These are phyloP conservation scores for Melipona beecheii DNA, from an alignment of 2,888 invertebrate genomes.

Conservation along the genomic window DNA sequence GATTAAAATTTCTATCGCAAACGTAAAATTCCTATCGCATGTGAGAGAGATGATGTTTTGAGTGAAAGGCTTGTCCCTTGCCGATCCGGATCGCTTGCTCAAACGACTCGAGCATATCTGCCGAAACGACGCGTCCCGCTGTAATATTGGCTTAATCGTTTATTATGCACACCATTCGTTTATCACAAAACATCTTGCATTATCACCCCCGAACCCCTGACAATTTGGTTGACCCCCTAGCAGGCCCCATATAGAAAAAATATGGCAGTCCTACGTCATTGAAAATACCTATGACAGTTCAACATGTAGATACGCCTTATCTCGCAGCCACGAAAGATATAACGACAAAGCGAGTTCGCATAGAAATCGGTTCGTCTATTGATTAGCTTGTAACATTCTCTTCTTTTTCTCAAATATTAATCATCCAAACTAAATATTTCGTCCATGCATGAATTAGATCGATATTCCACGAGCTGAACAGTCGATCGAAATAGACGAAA, in stretches of 20 bases:
- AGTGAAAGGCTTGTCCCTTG: constrained; percentile 61
- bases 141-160: constrained; percentile 70
- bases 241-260: constrained; percentile 78
- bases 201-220: constrained; percentile 78
- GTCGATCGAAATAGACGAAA: not conserved
- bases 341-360: constrained; percentile 29
- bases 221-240: constrained; percentile 80
- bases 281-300: constrained; percentile 59
- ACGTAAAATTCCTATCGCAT: constrained; percentile 69
- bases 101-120: constrained; percentile 68
- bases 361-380: not conserved
- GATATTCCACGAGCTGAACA: not conserved
- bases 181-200: constrained; percentile 78
- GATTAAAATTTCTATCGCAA: constrained; percentile 51
- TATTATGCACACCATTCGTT: constrained; percentile 78
- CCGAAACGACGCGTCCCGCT: constrained; percentile 55
- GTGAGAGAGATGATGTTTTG: constrained; percentile 68
- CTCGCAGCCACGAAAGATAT: not conserved
- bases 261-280: constrained; percentile 78
- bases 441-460: not conserved
- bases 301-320: constrained; percentile 50
- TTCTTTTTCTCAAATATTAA: not conserved
- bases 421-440: not conserved
- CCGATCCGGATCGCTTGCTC: constrained; percentile 51
- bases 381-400: not conserved